Conservation (phyloP, 2,797 vertebrate species). For the Varecia variegata region DNA sequence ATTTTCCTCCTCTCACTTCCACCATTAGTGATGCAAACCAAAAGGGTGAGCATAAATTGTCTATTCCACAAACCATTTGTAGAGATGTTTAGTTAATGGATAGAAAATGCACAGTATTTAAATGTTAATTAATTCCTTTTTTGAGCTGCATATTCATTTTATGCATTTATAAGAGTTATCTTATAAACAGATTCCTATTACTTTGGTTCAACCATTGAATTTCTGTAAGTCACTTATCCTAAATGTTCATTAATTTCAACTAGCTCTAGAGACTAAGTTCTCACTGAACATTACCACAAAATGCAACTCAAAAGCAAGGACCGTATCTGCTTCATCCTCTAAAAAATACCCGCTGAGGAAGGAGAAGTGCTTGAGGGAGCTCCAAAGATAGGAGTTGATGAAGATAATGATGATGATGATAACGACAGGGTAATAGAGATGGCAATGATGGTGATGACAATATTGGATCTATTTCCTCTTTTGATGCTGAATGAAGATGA, state of each 20-base stretch:
- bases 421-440: neutral
- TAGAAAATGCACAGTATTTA: constrained; percentile 72
- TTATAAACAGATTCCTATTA: constrained; percentile 70
- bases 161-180: constrained; percentile 61
- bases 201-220: constrained; percentile 62
- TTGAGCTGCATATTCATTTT: constrained; percentile 72
- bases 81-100: constrained; percentile 62
- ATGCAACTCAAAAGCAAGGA: constrained; percentile 41
- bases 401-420: constrained; percentile 36
- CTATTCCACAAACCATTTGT: constrained; percentile 63
- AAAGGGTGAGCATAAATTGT: constrained; percentile 60
- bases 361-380: constrained; percentile 36
- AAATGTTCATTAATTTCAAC: constrained; percentile 64
- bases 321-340: constrained; percentile 26
- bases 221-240: constrained; percentile 57
- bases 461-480: constrained; percentile 21
- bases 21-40: constrained; percentile 39
- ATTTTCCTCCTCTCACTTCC: constrained; percentile 39
- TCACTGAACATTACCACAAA: constrained; percentile 47
- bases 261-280: constrained; percentile 45
- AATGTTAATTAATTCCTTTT: constrained; percentile 76
- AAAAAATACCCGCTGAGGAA: constrained; percentile 28
- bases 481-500: constrained; percentile 22
- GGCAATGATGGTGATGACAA: neutral
- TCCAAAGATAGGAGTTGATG: neutral